Percentiles rank a stretch among this genome's conserved stretches.
Evolutionary conservation across 92 coral and sea anemone genomes (phyloP).

Genomic region (Epizoanthus stellaris): DNA sequence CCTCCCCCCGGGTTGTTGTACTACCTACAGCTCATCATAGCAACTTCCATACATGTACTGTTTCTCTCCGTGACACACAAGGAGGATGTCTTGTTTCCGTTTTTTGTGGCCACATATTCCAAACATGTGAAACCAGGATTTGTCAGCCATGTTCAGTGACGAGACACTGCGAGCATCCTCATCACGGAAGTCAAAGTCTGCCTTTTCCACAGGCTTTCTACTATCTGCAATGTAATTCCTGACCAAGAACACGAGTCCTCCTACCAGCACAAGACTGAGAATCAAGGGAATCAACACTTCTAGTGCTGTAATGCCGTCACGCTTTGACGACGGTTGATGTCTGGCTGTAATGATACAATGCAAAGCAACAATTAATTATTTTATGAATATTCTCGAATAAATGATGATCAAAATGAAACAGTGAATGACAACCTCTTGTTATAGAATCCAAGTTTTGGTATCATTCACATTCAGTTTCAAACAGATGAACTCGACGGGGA

Average conservation of each 20-base stretch:
- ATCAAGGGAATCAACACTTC: conserved; percentile 54
- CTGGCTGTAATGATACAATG: conserved; percentile 20
- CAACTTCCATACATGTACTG: conserved; percentile 24
- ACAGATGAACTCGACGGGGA: too few species aligned
- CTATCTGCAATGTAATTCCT: conserved; percentile 53
- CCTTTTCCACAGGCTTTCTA: conserved; percentile 73
- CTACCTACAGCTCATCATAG: not conserved
- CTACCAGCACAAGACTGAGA: conserved; percentile 32
- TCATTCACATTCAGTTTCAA: too few species aligned
- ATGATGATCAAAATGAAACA: too few species aligned
- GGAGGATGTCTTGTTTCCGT: conserved; percentile 6
- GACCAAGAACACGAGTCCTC: conserved; percentile 49
- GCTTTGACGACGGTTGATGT: conserved; percentile 26
- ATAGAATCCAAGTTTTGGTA: too few species aligned
- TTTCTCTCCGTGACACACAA: not conserved
- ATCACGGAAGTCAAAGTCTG: conserved; percentile 93
- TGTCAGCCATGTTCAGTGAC: conserved; percentile 40
- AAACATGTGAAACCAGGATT: not conserved
- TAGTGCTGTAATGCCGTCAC: conserved; percentile 17
- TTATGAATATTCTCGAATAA: too few species aligned
- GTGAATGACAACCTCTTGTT: too few species aligned
- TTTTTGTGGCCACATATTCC: conserved; percentile 1
- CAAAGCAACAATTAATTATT: not conserved
- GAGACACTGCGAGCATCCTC: conserved; percentile 75
- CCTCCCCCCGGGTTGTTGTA: too few species aligned